Base-by-base conservation (phyloP, 2,113 vertebrate species). In the Notarius quadriscutis region DNA sequence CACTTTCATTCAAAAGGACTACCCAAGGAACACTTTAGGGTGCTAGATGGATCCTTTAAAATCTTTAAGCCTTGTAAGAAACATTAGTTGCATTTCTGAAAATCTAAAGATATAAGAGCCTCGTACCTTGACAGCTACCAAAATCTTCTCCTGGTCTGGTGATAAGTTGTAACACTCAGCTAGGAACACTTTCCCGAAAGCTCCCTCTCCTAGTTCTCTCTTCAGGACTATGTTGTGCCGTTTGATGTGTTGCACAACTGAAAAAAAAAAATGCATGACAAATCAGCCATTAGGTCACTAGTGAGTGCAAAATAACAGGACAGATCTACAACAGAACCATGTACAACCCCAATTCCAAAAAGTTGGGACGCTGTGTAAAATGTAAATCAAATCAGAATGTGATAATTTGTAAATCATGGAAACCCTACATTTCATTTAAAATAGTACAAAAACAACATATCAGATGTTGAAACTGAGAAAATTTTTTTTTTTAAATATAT, bases 201-300 rank as follows among this genome's bases (percentile, higher is more conserved):
- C 98, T 89, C 98, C 98, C 94, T 99, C 98, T 86, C 98, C 98
- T 81, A 99, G 95, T 93, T 99, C 98, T 89, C 97, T 96, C 94
- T 98, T 99, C 89, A 99, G 94, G 60, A 99, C 96, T 0, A 99
- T 99, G 93, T 99, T 99, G 92, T 99, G 98, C 75, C 98, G 96
- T 91, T 99, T 99, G 94, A 99, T 99, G 93, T 99, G 98, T 90
- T 99, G 97, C 89, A 99, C 98, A 92, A 99, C 98, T 99, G 92
- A 93, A 91, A 80, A 91, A 91, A 80, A 91, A 65, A 90, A 51
- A 48, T 1, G 10, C 22, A n/a, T n/a, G 22, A 77, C 11, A 74
- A 90, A 86, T 65, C 80, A 81, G 30, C 41, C 51, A 67, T 55
- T 74, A 62, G 18, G 4, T 57, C 18, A 83, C 58, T 22, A 63